Evolutionary conservation across 2,113 vertebrate species (phyloP), one percentile per base, ranked within the genome.

Genomic region (Mirounga angustirostris): DNA sequence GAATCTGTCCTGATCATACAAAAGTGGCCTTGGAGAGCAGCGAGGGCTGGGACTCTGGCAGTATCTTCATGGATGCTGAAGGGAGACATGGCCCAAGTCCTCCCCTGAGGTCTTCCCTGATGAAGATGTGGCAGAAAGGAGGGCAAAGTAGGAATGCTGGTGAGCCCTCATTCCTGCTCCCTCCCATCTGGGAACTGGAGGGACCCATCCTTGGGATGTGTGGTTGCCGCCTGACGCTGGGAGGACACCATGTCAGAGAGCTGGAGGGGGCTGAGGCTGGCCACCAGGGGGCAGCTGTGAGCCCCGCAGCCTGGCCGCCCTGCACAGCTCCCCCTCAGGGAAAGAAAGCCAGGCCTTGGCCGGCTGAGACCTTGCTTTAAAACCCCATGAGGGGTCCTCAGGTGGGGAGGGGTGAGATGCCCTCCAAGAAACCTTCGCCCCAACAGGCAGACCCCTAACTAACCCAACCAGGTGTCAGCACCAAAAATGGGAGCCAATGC

Each of bases 251-350:
- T 6, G 4, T 26, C 61, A 7, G 7, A 5, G 36, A 59, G 56
- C 11, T 22, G 92, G 30, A 11, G 40, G 54, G 13, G 9, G 69
- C 69, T 7, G 24, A 30, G 4, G 0, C 18, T 52, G 11, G 67
- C 73, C 96, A 73, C 91, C 65, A 94, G 95, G 80, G 52, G 67
- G 80, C 91, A 90, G 46, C 33, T 3, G 52, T 63, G 83, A 95
- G 83, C n/a, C 46, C n/a, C 59, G 52, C 5, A 7, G n/a, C 67
- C 76, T 21, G 3, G 28, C 24, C 26, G 71, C 65, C 65, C 7
- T 6, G 5, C 22, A 21, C 28, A 6, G n/a, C 13, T 7, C 7
- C 24, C 21, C 7, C 65, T 50, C 40, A 13, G 11, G 21, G n/a
- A 54, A 50, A 61, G 79, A 28, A 40, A 81, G 5, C 7, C 61